Percentiles rank a stretch among this genome's conserved stretches.
Conservation (phyloP, 2,113 vertebrate species). For the Leptobrachium ailaonicum region DNA sequence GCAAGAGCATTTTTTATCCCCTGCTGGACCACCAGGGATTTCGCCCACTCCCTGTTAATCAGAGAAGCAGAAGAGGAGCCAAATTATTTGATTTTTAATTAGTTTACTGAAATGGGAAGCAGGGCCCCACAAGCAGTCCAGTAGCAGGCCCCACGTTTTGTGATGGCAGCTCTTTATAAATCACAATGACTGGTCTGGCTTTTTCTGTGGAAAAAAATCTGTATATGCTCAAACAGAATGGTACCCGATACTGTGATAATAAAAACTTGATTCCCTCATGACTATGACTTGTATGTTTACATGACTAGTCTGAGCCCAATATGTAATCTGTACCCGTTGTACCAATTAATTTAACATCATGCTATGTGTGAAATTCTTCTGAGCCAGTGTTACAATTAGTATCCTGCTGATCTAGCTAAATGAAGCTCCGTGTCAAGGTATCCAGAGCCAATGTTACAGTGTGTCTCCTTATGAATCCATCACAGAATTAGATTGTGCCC, state of each 20-base stretch:
- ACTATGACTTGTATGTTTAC: background rate
- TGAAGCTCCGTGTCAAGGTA: background rate
- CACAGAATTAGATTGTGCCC: background rate
- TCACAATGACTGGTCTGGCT: too few relatives aligned
- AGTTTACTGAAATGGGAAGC: too few relatives aligned
- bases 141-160: too few relatives aligned
- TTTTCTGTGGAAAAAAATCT: too few relatives aligned
- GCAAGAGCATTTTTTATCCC: too few relatives aligned
- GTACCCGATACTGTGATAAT: background rate
- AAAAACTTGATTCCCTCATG: background rate
- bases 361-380: background rate
- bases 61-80: too few relatives aligned
- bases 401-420: background rate
- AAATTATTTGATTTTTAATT: too few relatives aligned
- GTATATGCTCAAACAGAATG: too few relatives aligned
- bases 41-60: too few relatives aligned
- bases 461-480: background rate
- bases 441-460: background rate
- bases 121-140: too few relatives aligned
- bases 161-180: too few relatives aligned
- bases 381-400: background rate
- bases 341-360: background rate
- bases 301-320: background rate
- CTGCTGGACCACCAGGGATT: too few relatives aligned
- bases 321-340: background rate